Conservation (phyloP, 1,140 invertebrate genomes). For the Frieseomelitta varia region DNA sequence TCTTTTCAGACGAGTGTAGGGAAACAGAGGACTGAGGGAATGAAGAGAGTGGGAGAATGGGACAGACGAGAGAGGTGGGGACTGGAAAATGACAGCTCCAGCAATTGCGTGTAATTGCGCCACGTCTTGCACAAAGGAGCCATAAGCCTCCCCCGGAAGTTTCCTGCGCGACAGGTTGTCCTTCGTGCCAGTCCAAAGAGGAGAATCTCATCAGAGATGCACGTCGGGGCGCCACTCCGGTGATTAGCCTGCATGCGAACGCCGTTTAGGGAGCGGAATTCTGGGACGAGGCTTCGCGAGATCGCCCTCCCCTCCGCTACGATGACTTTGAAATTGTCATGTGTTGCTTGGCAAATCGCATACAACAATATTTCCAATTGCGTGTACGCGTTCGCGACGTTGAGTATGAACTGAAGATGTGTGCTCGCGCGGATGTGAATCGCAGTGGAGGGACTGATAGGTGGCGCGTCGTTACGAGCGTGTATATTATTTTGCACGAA, state of each 20-base stretch:
- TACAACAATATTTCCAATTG: neutral
- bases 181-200: conserved; percentile 49
- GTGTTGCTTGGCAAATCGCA: neutral
- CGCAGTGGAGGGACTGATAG: neutral
- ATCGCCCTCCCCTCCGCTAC: too few species aligned
- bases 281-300: neutral
- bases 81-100: conserved; percentile 51
- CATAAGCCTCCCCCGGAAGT: conserved; percentile 55
- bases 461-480: too few species aligned
- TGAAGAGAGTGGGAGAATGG: conserved; percentile 15
- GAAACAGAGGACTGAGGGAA: conserved; percentile 31
- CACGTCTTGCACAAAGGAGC: conserved; percentile 53
- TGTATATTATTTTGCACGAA: too few species aligned
- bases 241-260: conserved; percentile 46
- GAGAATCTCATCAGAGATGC: conserved; percentile 54
- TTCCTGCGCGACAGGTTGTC: conserved; percentile 53
- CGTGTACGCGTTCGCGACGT: neutral
- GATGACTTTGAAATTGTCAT: conserved; percentile 19
- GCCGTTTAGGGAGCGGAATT: conserved; percentile 25
- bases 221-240: conserved; percentile 46
- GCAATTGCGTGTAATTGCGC: conserved; percentile 57
- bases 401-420: neutral
- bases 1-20: conserved; percentile 17
- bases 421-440: too few species aligned
- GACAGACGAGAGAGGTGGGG: conserved; percentile 11